Base-by-base conservation (phyloP, 2,113 vertebrate genomes). In the Perca schrenkii region DNA sequence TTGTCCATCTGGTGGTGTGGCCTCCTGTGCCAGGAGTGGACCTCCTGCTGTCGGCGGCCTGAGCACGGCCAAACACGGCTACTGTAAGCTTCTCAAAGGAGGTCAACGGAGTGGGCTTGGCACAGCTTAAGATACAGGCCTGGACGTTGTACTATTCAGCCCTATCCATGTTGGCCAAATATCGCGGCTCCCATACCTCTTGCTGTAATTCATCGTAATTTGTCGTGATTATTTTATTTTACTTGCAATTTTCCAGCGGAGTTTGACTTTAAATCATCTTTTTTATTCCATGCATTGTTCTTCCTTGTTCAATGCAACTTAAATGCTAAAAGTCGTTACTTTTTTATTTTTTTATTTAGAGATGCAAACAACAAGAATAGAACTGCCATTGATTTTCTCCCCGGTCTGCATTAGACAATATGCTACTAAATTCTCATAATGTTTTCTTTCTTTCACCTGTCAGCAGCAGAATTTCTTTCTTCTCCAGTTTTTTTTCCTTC, bases 101-200 rank as follows among this genome's bases (percentile, higher is more conserved):
- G 91, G 90, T 92, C 79, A 90, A 87, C 87, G 69, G 83, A 86
- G 72, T 50, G 6, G 66, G 62, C 60, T 89, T 92, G 90, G 90
- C 86, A 79, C 54, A 3, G 70, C 57, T 83, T 79, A 78, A 77
- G 68, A 65, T 79, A 25, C 78, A 75, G 19, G 85, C 53, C 73
- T 82, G 84, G 87, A 88, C 75, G 50, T 75, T 87, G 82, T 82
- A 6, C 75, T 83, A 81, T 84, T 81, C 50, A 69, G 50, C 1
- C 3, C 7, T 34, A 43, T 65, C 66, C 56, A 2, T 79, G 80
- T 78, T 80, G 83, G 83, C 81, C 81, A 86, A 84, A 85, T 82
- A 77, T 36, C 47, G 74, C 28, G 2, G 17, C 74, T 84, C 74
- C 74, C 68, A 43, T 3, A 47, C 74, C 85, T 79, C 46, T 15